Base-by-base conservation (phyloP, 2,797 vertebrate species). In the Gallinago nigripennis region DNA sequence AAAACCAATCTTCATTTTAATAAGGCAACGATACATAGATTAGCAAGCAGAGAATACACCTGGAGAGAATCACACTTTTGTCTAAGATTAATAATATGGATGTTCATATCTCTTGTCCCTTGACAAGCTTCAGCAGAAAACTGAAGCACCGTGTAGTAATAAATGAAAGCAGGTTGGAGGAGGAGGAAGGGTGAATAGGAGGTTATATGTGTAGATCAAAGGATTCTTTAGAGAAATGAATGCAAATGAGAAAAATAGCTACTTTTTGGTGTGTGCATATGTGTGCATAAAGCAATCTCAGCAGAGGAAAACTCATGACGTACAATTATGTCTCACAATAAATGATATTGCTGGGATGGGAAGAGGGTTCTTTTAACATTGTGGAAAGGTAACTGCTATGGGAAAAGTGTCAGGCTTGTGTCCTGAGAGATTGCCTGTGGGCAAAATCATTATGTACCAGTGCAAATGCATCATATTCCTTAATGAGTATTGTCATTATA, bases 81-180 rank as follows among this genome's bases (percentile, higher is more conserved):
- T 81, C 70, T 64, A 25, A 66, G 15, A 5, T 53, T 9, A 93
- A 61, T 87, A 77, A 83, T 64, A 78, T 6, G 17, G 33, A 37
- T 88, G 24, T 25, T 89, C 12, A 3, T 90, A 39, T 85, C 64
- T 77, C 35, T 84, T 86, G 37, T 63, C 57, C 56, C 31, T 92
- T 82, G 72, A 68, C 53, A 91, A 92, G 72, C 50, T 82, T 77
- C 65, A 71, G 53, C n/a, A 87, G 93, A 86, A 81, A 82, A 66
- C 30, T 20, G 65, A 88, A 89, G 60, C 56, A 73, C 45, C 83
- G 11, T 43, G 64, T 89, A 85, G 75, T 77, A 95, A 81, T 71
- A 91, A 86, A 71, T 70, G 48, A 85, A 87, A 92, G 65, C 69
- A 58, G 25, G 45, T 17, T 83, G 61, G 35, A 80, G 51, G 37